phyloP scores from a whole-genome alignment of 2,888 invertebrate genomes.

The Alentia gelatinosa region DNA sequence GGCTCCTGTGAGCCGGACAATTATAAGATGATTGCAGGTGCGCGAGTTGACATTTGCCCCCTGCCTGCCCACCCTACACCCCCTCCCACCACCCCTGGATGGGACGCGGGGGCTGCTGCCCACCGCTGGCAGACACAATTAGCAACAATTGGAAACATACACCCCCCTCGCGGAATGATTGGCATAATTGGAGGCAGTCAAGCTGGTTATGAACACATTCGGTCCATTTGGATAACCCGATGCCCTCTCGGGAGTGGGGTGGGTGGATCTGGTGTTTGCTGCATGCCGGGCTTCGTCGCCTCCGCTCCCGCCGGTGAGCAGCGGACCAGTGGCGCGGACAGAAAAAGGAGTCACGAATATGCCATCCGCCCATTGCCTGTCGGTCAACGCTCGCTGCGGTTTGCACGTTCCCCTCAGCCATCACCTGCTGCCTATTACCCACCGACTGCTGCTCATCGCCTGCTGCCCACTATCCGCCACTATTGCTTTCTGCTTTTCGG shows the following conservation, averaged over 20 bases:
- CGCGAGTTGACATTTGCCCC: neutral
- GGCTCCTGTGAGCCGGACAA: neutral
- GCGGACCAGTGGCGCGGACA: neutral
- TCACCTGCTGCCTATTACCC: too few species aligned
- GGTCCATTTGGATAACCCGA: constrained; percentile 52
- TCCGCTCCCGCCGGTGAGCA: neutral
- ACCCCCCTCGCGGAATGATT: constrained; percentile 41
- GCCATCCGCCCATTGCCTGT: too few species aligned
- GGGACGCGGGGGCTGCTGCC: neutral
- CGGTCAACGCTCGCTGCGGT: too few species aligned
- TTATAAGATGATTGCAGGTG: constrained; percentile 39
- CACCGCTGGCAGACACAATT: constrained; percentile 21
- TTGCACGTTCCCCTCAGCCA: too few species aligned
- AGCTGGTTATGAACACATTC: constrained; percentile 53
- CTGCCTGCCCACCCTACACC: neutral
- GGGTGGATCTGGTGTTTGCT: neutral
- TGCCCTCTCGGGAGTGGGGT: constrained; percentile 41
- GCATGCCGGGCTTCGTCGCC: neutral
- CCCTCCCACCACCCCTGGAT: neutral
- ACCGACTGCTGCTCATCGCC: too few species aligned
- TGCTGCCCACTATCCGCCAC: too few species aligned
- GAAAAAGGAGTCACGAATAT: neutral
- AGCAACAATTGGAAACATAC: constrained; percentile 52
- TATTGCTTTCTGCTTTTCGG: too few species aligned
- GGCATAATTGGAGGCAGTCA: constrained; percentile 52